These are phyloP conservation scores for Pygocentrus nattereri DNA, from an alignment of 2,797 vertebrate species.

Conservation along the genomic window DNA sequence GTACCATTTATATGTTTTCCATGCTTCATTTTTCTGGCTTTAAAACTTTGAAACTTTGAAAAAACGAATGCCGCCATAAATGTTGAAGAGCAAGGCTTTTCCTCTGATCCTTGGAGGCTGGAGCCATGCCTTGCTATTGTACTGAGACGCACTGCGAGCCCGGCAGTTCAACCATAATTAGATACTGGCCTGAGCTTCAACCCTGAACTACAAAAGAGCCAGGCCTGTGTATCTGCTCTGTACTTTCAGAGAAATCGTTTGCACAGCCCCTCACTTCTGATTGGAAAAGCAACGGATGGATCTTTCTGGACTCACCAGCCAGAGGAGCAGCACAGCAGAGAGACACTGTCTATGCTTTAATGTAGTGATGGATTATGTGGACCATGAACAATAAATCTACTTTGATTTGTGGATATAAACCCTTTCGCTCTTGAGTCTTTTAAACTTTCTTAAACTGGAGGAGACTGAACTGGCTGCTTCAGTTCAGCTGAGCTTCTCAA, in stretches of 20 bases:
- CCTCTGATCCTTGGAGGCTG: slow-evolving; percentile 52
- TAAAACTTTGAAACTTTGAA: slow-evolving; percentile 52
- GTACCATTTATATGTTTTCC: slow-evolving; percentile 60
- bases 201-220: slow-evolving; percentile 45
- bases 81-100: slow-evolving; percentile 49
- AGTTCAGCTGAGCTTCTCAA: background rate
- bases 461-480: slow-evolving; percentile 24
- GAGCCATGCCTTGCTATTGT: slow-evolving; percentile 59
- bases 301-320: slow-evolving; percentile 23
- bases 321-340: slow-evolving; percentile 55
- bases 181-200: slow-evolving; percentile 55
- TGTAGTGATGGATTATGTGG: slow-evolving; percentile 50
- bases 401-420: slow-evolving; percentile 42
- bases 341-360: slow-evolving; percentile 36
- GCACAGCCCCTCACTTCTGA: slow-evolving; percentile 52
- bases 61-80: slow-evolving; percentile 57
- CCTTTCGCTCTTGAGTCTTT: slow-evolving; percentile 37
- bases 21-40: slow-evolving; percentile 51
- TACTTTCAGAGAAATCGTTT: slow-evolving; percentile 56
- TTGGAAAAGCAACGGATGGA: slow-evolving; percentile 56
- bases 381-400: slow-evolving; percentile 46
- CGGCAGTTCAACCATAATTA: slow-evolving; percentile 58
- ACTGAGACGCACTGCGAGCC: slow-evolving; percentile 43
- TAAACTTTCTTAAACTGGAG: slow-evolving; percentile 25
- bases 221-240: slow-evolving; percentile 53